Conservation (phyloP, 2,113 vertebrate species). For the Ia io region DNA sequence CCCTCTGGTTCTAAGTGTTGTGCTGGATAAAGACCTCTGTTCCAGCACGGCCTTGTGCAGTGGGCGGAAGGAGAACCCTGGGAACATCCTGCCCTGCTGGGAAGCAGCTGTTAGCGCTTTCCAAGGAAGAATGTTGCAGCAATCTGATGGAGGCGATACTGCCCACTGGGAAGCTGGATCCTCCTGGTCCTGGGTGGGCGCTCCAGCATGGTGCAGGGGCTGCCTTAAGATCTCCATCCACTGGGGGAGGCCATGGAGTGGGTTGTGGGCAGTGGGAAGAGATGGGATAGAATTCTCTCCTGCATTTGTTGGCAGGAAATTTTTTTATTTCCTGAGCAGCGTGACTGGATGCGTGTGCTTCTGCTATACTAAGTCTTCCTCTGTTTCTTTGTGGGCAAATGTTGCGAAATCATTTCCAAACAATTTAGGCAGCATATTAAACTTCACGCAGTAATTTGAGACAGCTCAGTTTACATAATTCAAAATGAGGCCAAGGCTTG, state of each 20-base stretch:
- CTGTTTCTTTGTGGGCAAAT: background rate
- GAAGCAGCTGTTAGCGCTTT: background rate
- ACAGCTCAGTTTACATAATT: constrained; percentile 31
- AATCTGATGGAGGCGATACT: background rate
- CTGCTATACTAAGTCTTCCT: background rate
- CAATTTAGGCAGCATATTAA: background rate
- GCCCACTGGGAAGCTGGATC: background rate
- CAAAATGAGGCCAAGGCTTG: background rate
- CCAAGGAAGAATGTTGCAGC: background rate
- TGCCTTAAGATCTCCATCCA: background rate
- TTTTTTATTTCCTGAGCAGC: background rate
- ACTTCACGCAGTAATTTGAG: constrained; percentile 17
- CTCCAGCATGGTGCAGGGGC: too few relatives aligned
- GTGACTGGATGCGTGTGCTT: background rate
- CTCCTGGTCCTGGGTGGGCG: background rate
- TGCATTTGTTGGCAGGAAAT: background rate
- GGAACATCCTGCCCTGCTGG: background rate
- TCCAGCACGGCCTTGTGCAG: too few relatives aligned
- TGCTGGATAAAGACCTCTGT: background rate
- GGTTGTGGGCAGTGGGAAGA: background rate
- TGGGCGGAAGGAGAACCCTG: background rate
- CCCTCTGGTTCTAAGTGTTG: background rate
- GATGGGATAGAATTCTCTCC: background rate
- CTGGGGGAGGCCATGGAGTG: background rate
- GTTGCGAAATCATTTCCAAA: constrained; percentile 9